Conservation (phyloP, 2,797 vertebrate genomes). For the Periparus ater region DNA sequence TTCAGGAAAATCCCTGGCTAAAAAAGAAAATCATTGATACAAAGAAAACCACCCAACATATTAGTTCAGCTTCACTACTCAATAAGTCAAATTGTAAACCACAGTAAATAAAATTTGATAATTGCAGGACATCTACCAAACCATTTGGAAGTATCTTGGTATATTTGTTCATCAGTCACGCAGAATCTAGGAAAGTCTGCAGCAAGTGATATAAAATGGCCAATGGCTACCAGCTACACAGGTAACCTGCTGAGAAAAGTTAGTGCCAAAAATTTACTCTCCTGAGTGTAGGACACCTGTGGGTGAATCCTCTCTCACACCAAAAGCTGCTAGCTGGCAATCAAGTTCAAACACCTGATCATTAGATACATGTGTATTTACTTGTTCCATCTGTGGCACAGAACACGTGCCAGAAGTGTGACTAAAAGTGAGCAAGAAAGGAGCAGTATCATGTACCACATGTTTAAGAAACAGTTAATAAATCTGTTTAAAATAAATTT, state of each 20-base stretch:
- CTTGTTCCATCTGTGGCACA: neutral
- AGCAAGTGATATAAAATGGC: neutral
- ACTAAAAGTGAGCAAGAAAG: neutral
- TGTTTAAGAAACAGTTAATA: neutral
- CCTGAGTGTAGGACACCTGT: slow-evolving; percentile 2
- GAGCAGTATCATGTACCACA: neutral
- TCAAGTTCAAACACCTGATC: slow-evolving; percentile 34
- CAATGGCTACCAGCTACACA: neutral
- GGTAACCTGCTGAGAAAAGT: slow-evolving; percentile 44
- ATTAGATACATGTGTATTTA: slow-evolving; percentile 7
- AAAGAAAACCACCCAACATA: neutral
- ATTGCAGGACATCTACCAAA: neutral
- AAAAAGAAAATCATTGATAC: neutral
- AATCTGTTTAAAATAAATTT: neutral
- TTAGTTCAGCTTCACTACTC: neutral
- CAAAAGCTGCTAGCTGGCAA: slow-evolving; percentile 43
- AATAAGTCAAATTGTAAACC: neutral
- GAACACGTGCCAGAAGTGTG: slow-evolving; percentile 12
- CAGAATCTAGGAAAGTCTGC: neutral
- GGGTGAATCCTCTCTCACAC: slow-evolving; percentile 2
- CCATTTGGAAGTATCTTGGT: neutral
- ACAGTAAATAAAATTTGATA: neutral
- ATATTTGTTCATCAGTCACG: neutral
- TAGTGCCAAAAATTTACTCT: slow-evolving; percentile 44
- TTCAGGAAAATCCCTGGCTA: neutral